Base-by-base conservation (phyloP, 2,888 invertebrate species). In the Sepiola atlantica region DNA sequence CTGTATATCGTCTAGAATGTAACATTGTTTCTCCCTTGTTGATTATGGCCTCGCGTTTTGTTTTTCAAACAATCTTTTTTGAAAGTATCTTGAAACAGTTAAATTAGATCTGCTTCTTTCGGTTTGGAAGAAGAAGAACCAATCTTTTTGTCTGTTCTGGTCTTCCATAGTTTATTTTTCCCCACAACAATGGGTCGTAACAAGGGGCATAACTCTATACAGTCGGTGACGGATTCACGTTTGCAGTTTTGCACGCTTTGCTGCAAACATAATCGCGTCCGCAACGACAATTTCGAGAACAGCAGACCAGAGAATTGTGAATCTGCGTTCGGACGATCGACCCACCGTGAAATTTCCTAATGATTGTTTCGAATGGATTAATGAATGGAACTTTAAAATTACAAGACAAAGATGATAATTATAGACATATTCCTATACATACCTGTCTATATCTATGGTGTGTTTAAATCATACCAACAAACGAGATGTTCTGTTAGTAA, bases 291-390 rank as follows among this genome's bases (percentile, higher is more conserved):
- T 77, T 32, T n/a, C n/a, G n/a, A n/a, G 77, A 77, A 77, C 77
- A 77, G n/a, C 77, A 77, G 77, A 77, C 77, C 77, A 77, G 77
- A 77, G 16, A 77, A n/a, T 77, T n/a, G 77, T 77, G 77, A 77
- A 77, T 77, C 77, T 77, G 77, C n/a, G 77, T 77, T 77, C 77
- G 32, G 77, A 77, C n/a, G 77, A 77, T 77, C 77, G 2, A 32
- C 32, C 32, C n/a, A 77, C 2, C 4, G 77, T 16, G 77, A n/a
- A 77, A 77, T 32, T n/a, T 77, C 16, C 16, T n/a, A 0, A n/a
- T 32, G n/a, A 18, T 77, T 77, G 14, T 18, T 14, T 77, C n/a
- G n/a, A 61, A 24, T 2, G 28, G 28, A 61, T 45, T 45, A 45
- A 45, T 45, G 45, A 45, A 45, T 45, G 45, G 8, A 45, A 45